Conservation (phyloP, 2,113 vertebrate genomes). For the Colius striatus region DNA sequence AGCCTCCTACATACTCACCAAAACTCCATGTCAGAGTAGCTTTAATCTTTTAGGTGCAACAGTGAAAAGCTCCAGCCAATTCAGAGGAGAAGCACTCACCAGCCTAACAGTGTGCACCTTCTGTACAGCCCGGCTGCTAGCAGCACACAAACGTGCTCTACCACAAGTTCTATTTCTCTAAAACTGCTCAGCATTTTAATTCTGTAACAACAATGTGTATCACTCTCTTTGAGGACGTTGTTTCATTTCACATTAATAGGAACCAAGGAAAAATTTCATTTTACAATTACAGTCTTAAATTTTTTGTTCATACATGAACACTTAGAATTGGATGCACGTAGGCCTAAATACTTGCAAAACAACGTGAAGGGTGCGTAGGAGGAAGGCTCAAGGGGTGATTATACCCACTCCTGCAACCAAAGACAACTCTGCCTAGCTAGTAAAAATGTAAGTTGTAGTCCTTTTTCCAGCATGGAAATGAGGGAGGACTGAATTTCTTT, state of each 20-base stretch:
- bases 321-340: background rate
- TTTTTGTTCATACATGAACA: rapidly evolving
- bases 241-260: background rate
- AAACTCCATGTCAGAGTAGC: background rate
- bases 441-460: background rate
- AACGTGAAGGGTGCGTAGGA: background rate
- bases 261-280: background rate
- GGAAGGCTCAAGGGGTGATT: background rate
- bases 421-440: background rate
- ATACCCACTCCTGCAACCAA: background rate
- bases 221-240: background rate
- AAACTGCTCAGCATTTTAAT: background rate
- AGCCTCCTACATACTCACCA: background rate
- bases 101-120: rapidly evolving
- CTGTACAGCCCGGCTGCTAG: background rate
- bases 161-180: background rate
- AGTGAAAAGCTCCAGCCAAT: background rate
- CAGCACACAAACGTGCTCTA: background rate
- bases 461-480: background rate
- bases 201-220: background rate
- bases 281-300: background rate
- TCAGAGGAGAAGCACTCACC: background rate
- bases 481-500: background rate
- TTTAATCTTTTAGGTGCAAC: background rate
- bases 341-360: background rate